Conservation (phyloP, 2,113 vertebrate genomes). For the Acanthochromis polyacanthus region DNA sequence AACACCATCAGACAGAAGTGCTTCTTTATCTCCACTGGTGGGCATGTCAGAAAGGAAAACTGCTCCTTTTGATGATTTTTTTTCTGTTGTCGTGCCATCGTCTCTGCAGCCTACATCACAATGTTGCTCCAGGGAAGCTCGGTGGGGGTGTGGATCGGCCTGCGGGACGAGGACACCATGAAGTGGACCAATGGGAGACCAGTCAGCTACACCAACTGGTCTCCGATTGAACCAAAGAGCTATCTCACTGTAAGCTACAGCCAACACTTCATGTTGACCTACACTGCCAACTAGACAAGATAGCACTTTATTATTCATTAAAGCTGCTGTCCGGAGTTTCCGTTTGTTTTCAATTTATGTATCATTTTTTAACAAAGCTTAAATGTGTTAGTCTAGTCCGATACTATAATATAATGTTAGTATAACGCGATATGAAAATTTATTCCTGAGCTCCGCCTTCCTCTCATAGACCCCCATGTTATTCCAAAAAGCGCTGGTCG, state of each 20-base stretch:
- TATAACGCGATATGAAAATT: no score
- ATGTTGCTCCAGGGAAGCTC: constrained; percentile 91
- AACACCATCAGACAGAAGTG: neutral
- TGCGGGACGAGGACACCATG: constrained; percentile 85
- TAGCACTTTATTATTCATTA: no score
- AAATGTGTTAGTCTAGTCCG: no score
- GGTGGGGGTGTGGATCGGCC: constrained; percentile 91
- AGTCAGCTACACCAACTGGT: constrained; percentile 91
- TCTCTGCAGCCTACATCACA: constrained; percentile 90
- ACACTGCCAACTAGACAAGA: neutral
- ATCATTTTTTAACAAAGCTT: no score
- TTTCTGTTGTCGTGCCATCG: neutral
- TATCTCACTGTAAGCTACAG: constrained; percentile 68
- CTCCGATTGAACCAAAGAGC: constrained; percentile 84
- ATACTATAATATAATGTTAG: no score
- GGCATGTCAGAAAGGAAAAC: no score
- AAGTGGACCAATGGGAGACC: constrained; percentile 87
- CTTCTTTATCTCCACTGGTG: no score
- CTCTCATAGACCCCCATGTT: no score
- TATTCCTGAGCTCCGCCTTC: no score
- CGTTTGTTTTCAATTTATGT: no score
- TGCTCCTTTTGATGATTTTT: neutral
- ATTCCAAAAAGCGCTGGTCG: no score
- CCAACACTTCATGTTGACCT: neutral
- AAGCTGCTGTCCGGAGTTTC: no score